Evolutionary conservation across 1,140 invertebrate species (phyloP).

Genomic region (Akabosia matsudoensis): DNA sequence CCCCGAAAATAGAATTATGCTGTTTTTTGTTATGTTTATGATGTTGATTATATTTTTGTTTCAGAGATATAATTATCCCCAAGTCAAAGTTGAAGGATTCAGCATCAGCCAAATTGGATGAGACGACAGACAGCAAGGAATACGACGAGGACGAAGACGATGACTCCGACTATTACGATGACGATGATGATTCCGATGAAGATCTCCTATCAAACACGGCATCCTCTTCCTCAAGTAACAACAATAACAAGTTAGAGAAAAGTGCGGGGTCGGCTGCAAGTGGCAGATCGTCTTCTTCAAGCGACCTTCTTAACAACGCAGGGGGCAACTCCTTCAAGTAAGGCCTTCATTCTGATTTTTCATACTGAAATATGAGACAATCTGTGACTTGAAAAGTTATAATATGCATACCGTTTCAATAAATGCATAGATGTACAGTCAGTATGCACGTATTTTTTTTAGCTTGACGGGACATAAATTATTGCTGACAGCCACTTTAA

Average conservation of each 20-base stretch:
- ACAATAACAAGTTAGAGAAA: constrained; percentile 19
- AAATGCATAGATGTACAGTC: too few relatives aligned
- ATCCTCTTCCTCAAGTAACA: constrained; percentile 21
- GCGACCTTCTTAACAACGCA: constrained; percentile 4
- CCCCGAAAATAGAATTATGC: too few relatives aligned
- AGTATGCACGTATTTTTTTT: too few relatives aligned
- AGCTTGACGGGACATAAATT: too few relatives aligned
- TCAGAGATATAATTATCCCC: constrained; percentile 65
- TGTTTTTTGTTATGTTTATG: neutral
- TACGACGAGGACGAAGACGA: constrained; percentile 48
- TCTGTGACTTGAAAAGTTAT: neutral
- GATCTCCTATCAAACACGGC: constrained; percentile 17
- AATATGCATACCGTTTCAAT: constrained; percentile 1
- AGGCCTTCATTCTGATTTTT: neutral
- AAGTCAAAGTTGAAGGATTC: constrained; percentile 60
- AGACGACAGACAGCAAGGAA: constrained; percentile 47
- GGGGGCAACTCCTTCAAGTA: constrained; percentile 17
- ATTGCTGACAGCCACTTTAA: too few relatives aligned
- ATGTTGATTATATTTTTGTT: constrained; percentile 45
- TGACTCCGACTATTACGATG: constrained; percentile 49
- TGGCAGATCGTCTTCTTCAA: neutral
- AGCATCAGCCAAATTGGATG: constrained; percentile 48
- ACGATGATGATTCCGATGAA: constrained; percentile 58
- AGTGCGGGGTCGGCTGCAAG: neutral
- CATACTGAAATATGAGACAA: neutral